phyloP scores from a whole-genome alignment of 2,113 vertebrate genomes.

The Calyptomena viridis region DNA sequence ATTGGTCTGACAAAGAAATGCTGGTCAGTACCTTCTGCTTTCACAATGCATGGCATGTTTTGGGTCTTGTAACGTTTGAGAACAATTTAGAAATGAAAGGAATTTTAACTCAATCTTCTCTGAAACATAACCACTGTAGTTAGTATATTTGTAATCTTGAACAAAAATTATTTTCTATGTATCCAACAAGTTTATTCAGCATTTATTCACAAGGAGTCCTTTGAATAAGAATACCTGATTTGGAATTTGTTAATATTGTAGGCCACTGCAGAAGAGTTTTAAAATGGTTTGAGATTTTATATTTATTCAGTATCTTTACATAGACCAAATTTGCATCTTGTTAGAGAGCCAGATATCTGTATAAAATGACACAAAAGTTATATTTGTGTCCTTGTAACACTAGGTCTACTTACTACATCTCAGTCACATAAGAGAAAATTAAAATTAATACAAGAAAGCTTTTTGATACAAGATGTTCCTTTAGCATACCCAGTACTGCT shows the following conservation, averaged over 20 bases:
- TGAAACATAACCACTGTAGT: neutral
- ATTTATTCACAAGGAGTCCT: neutral
- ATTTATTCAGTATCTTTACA: neutral
- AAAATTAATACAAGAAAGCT: neutral
- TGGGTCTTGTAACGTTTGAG: neutral
- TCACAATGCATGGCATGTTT: neutral
- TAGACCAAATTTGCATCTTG: neutral
- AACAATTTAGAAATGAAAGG: neutral
- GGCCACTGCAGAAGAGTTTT: neutral
- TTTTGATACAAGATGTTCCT: neutral
- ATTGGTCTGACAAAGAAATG: slow-evolving; percentile 67
- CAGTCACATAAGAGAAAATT: neutral
- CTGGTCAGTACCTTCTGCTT: slow-evolving; percentile 73
- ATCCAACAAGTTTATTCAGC: neutral
- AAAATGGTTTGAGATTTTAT: neutral
- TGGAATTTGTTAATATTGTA: neutral
- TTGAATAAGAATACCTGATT: neutral
- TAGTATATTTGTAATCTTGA: neutral
- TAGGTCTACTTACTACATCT: neutral
- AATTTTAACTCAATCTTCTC: neutral
- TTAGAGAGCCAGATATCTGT: neutral
- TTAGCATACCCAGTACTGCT: neutral
- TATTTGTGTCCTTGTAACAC: neutral
- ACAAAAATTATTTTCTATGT: neutral
- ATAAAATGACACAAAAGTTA: neutral